phyloP scores from a whole-genome alignment of 2,113 vertebrate species.

The Mohoua ochrocephala region DNA sequence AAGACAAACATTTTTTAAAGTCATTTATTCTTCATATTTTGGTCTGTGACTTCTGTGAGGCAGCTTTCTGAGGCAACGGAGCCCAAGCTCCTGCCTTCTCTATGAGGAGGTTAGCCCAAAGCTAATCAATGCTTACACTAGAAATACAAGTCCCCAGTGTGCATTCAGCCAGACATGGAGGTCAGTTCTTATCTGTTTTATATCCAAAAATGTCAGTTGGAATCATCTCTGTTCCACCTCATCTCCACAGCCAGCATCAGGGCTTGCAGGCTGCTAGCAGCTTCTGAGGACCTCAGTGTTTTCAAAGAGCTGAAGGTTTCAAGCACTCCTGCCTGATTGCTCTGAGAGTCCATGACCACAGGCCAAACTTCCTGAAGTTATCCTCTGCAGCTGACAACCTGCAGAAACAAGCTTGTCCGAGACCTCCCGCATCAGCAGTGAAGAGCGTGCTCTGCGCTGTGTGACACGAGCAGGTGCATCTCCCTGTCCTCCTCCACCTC shows the following conservation, averaged over 20 bases:
- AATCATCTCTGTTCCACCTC: not conserved
- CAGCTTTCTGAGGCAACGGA: not conserved
- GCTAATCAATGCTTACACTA: not conserved
- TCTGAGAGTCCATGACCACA: not conserved
- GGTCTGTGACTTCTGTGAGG: not conserved
- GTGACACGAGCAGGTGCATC: accelerated
- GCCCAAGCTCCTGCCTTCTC: not conserved
- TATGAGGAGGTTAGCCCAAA: not conserved
- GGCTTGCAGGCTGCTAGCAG: not conserved
- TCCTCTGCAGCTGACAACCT: not conserved
- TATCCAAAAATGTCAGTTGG: not conserved
- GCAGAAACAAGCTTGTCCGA: not conserved
- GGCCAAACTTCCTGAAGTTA: not conserved
- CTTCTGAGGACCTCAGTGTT: not conserved
- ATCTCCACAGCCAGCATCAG: not conserved
- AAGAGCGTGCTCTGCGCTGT: not conserved
- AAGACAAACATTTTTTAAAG: not conserved
- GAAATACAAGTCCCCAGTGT: not conserved
- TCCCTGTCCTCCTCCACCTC: not conserved
- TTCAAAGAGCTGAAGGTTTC: not conserved
- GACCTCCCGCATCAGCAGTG: not conserved
- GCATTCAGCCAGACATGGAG: not conserved
- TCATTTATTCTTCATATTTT: not conserved
- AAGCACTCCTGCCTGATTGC: not conserved
- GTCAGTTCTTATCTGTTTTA: not conserved